phyloP scores from a whole-genome alignment of 2,888 invertebrate species.

The Agrypnus murinus region DNA sequence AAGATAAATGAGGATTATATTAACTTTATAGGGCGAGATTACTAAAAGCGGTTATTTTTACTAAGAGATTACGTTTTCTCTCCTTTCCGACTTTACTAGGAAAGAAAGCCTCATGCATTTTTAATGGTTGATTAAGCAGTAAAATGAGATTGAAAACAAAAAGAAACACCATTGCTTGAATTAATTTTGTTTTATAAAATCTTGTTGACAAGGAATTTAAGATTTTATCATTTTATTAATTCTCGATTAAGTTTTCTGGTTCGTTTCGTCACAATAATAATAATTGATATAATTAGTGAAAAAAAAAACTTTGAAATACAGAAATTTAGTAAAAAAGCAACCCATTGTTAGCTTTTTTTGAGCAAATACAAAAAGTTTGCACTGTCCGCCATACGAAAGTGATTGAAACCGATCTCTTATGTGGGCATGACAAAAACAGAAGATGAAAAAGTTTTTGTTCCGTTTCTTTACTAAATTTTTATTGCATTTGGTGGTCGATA shows the following conservation, averaged over 20 bases:
- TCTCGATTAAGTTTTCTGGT: too few species aligned
- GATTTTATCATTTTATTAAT: too few species aligned
- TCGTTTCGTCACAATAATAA: too few species aligned
- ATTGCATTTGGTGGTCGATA: background rate
- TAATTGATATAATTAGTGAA: too few species aligned
- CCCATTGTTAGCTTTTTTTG: constrained; percentile 4
- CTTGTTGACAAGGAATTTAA: too few species aligned
- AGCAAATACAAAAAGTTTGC: constrained; percentile 1
- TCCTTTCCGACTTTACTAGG: constrained; percentile 19
- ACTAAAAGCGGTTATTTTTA: constrained; percentile 33
- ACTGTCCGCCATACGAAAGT: constrained; percentile 17
- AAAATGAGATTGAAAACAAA: constrained; percentile 35
- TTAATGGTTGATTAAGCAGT: constrained; percentile 40
- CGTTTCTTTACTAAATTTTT: background rate
- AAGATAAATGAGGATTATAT: constrained; percentile 30
- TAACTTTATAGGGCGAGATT: constrained; percentile 28
- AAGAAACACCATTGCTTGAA: background rate
- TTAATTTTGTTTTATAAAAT: too few species aligned
- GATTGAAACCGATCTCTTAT: constrained; percentile 13
- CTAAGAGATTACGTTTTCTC: constrained; percentile 28
- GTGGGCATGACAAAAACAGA: constrained; percentile 12
- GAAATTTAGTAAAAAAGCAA: constrained; percentile 21
- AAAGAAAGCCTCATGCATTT: constrained; percentile 28
- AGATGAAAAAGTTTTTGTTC: constrained; percentile 8
- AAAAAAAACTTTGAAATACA: background rate